Conservation (phyloP, 1,140 invertebrate genomes). For the Brachionus rubens region DNA sequence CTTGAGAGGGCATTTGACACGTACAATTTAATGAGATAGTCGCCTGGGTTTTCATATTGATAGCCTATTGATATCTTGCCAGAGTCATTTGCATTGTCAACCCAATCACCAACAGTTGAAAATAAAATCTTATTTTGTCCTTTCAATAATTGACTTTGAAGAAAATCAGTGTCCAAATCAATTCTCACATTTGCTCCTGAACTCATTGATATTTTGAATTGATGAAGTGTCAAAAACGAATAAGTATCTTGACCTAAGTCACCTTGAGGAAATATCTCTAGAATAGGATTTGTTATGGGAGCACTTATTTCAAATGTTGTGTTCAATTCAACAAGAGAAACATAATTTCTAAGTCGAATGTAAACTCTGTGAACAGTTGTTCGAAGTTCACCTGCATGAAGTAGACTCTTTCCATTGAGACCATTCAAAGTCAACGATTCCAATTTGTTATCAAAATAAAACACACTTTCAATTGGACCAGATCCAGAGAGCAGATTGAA, state of each 20-base stretch:
- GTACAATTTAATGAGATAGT: neutral
- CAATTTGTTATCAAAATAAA: neutral
- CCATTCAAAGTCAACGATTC: too few species aligned
- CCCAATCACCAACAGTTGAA: conserved; percentile 6
- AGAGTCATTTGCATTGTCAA: neutral
- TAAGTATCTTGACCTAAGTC: neutral
- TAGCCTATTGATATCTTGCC: neutral
- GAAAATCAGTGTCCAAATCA: neutral
- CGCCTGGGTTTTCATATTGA: neutral
- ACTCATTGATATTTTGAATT: neutral
- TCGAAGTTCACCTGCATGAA: too few species aligned
- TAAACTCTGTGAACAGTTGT: too few species aligned
- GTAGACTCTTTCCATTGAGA: too few species aligned
- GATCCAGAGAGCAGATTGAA: neutral
- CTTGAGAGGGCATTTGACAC: neutral
- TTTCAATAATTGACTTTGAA: neutral
- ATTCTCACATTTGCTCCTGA: conserved; percentile 30
- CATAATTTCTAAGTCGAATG: too few species aligned
- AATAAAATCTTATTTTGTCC: neutral
- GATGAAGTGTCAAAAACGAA: neutral
- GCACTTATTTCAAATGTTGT: too few species aligned
- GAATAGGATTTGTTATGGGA: conserved; percentile 2
- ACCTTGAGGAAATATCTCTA: neutral
- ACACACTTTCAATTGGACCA: neutral
- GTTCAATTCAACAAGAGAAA: too few species aligned